Base-by-base conservation (phyloP, 35 echinoderm and acorn worm species). In the Lytechinus pictus region DNA sequence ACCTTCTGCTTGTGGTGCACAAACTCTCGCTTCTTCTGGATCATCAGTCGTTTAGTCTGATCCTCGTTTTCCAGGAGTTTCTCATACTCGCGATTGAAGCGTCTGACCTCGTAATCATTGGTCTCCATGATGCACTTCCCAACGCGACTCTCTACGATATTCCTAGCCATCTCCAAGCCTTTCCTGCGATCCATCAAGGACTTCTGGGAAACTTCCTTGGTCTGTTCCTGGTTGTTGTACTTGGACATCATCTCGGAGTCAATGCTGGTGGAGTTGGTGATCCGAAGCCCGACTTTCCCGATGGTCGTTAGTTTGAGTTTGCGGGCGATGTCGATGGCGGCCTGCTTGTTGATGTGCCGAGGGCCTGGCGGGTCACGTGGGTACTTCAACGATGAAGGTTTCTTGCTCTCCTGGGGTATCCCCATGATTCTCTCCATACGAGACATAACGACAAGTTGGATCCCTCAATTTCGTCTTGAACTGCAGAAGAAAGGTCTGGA, bases 111-210 rank as follows among this genome's bases (percentile, higher is more conserved):
- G 91, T 99, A 99, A 87, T 99, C 96, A 95, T 99, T 99, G 8
- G 96, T 52, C 10, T 94, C 96, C 52, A 99, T 53, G n/a, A 99
- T 97, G 61, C 98, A 99, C 90, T 97, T 97, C 1, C 98, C 98
- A 55, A 97, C 97, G 0, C 97, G 97, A 54, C 97, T 98, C 79
- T 97, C 97, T 55, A 96, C 96, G 14, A 97, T 96, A 79, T 98
- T 95, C 79, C 72, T 91, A 9, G 98, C 98, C 10, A 95, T 99
- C 92, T 97, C 94, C 27, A 97, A 51, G 0, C 98, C 98, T 92
- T 96, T 99, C 13, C 27, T 95, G 27, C 95, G 96, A 54, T 99
- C 98, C 11, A 99, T 72, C 44, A 99, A 86, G 11, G 95, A 86
- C 61, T 95, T 95, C 61, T 97, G 91, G 24, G 98, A 95, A 3